Conservation (phyloP, 2,113 vertebrate genomes). For the Lichenostomus cassidix region DNA sequence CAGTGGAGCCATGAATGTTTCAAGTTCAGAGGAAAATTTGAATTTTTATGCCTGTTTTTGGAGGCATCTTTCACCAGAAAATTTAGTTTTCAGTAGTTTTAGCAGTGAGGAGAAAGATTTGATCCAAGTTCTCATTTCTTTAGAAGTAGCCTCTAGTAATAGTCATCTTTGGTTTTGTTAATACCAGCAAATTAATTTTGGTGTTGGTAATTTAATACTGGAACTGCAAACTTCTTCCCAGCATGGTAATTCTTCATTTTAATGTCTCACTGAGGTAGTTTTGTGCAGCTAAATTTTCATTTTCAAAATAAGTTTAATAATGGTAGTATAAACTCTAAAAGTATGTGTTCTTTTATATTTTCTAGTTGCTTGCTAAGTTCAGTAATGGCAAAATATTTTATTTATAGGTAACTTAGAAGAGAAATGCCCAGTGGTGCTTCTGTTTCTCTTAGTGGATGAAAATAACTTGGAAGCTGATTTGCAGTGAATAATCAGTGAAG, state of each 20-base stretch:
- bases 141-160: background rate
- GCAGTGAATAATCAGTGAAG: background rate
- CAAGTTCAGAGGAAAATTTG: background rate
- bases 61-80: background rate
- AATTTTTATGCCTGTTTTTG: background rate
- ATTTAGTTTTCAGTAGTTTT: background rate
- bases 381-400: background rate
- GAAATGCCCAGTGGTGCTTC: background rate
- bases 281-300: background rate
- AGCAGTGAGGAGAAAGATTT: background rate
- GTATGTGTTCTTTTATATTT: background rate
- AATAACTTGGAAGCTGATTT: background rate
- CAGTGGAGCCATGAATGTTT: background rate
- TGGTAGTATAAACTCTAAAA: background rate
- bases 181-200: background rate
- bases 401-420: background rate
- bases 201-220: background rate
- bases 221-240: background rate
- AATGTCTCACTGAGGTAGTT: background rate
- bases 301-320: background rate
- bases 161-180: background rate
- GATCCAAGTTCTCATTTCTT: background rate
- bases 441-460: background rate
- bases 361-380: background rate
- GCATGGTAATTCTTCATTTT: background rate